Evolutionary conservation across 2,113 vertebrate genomes (phyloP).

Genomic region (Upupa epops): DNA sequence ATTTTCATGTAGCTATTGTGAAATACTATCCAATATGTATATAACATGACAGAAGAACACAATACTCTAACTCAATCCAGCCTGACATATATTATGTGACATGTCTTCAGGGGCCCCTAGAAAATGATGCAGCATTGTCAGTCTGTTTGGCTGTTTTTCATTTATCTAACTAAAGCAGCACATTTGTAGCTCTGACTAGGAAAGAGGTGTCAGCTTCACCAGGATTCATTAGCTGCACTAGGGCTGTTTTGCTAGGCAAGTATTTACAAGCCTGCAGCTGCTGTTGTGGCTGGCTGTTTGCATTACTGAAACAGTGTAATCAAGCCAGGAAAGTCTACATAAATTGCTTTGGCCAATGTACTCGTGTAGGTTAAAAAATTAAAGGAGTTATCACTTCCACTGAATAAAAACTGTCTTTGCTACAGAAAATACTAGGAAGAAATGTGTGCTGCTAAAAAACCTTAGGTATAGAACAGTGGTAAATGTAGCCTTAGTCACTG

Average conservation of each 20-base stretch:
- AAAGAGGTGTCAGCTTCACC: background rate
- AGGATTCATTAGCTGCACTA: background rate
- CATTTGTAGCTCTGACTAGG: background rate
- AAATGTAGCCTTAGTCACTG: background rate
- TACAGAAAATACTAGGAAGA: background rate
- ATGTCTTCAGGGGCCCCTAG: background rate
- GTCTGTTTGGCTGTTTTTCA: background rate
- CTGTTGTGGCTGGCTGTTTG: background rate
- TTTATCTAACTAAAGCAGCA: background rate
- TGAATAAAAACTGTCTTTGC: background rate
- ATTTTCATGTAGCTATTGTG: background rate
- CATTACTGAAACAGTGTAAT: background rate
- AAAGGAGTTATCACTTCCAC: background rate
- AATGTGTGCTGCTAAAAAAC: background rate
- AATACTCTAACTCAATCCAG: background rate
- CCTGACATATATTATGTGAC: background rate
- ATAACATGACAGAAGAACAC: background rate
- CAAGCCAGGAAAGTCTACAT: background rate
- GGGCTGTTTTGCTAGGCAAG: background rate
- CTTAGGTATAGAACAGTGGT: background rate
- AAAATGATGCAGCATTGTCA: background rate
- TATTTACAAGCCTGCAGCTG: conserved; percentile 34
- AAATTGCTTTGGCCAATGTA: background rate
- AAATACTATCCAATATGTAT: background rate
- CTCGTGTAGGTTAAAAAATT: conserved; percentile 3